Conservation (phyloP, 2,797 vertebrate species). For the Hozukius guyotensis region DNA sequence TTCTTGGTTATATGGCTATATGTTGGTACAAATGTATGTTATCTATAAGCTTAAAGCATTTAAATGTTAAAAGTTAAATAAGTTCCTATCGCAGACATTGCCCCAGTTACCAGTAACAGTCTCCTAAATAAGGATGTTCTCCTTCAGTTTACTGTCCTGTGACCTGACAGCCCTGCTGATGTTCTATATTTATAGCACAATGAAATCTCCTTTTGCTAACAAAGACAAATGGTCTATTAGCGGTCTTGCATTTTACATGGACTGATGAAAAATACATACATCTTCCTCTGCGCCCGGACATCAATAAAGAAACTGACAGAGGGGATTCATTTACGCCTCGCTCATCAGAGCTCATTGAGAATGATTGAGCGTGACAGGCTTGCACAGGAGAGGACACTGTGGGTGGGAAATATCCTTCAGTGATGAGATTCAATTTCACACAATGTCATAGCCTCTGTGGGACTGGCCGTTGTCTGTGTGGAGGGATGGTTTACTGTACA, state of each 20-base stretch:
- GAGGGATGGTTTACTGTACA: background rate
- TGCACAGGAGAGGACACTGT: conserved; percentile 49
- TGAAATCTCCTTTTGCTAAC: conserved; percentile 57
- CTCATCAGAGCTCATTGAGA: conserved; percentile 69
- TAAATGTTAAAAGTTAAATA: background rate
- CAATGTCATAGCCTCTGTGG: conserved; percentile 56
- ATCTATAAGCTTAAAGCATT: background rate
- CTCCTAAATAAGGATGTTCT: conserved; percentile 5
- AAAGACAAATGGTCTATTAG: conserved; percentile 75
- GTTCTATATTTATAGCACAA: conserved; percentile 42
- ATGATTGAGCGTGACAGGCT: conserved; percentile 76
- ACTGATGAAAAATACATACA: conserved; percentile 77
- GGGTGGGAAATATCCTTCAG: conserved; percentile 67
- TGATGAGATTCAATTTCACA: conserved; percentile 68
- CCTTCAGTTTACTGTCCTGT: conserved; percentile 17
- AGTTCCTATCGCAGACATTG: background rate
- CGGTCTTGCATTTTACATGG: conserved; percentile 74
- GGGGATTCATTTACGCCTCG: conserved; percentile 53
- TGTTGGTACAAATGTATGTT: background rate
- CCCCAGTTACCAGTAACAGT: background rate
- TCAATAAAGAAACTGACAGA: conserved; percentile 73
- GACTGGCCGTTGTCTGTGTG: background rate
- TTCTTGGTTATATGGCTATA: background rate
- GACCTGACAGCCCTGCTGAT: conserved; percentile 28
- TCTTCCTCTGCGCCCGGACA: conserved; percentile 54